Evolutionary conservation across 2,888 invertebrate genomes (phyloP), one percentile per base, ranked within the genome.

Genomic region (Rhorus exstirpatorius): DNA sequence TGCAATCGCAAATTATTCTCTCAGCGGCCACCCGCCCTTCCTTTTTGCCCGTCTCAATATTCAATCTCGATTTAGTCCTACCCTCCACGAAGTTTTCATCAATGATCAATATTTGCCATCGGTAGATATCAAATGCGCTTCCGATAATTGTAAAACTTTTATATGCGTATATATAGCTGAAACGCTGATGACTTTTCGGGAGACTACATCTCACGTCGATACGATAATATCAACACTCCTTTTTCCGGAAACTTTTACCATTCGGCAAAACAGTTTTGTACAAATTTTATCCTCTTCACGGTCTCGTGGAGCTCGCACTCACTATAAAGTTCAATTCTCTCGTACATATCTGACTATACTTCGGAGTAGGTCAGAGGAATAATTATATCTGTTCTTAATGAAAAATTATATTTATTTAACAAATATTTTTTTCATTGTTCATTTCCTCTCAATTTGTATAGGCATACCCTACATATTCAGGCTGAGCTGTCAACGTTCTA

Each of bases 31-130:
- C 4, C 12, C 3, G 49, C 1, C n/a, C 12, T 49, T 49, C 14
- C 49, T 49, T 17, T 17, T 17, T 1, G 49, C 17, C 8, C 49
- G 17, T 3, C 49, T 8, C 49, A 12, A 49, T 14, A 49, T 49
- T 49, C 17, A 49, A 14, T 58, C 67, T 72, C 74, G 78, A 85
- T 80, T 85, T 84, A 83, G 17, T 35, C 31, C 55, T 21, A 71
- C 61, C 38, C 10, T 38, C 46, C 55, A 46, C 26, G 17, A 17
- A 24, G 21, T 17, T 35, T 58, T 31, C 55, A 58, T 51, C 60
- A n/a, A 41, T 51, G 26, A 60, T 76, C 67, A 68, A 51, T 68
- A 51, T 68, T 67, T 68, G 17, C 60, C 17, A 49, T 4, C 38
- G 26, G 3, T 49, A 12, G 60, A 38, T n/a, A 46, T 55, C 24